phyloP scores from a whole-genome alignment of 92 coral and sea anemone genomes.

The Ricordea florida region DNA sequence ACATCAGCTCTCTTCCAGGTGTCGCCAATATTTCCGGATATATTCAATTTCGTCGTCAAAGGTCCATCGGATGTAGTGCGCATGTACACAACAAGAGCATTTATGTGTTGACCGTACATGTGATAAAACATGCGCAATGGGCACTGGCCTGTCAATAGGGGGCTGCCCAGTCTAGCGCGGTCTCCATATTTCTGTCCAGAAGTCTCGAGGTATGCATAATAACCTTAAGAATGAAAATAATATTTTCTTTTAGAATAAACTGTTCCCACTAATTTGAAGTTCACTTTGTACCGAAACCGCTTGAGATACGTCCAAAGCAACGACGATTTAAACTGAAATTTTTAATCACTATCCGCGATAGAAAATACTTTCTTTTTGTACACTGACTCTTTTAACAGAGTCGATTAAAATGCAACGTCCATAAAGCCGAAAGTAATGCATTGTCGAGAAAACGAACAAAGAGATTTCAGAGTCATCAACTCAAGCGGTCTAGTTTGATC shows the following conservation, averaged over 20 bases:
- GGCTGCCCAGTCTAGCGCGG: slow-evolving; percentile 89
- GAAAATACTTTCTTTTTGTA: too few relatives aligned
- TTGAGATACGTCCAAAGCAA: too few relatives aligned
- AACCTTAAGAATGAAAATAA: slow-evolving; percentile 48
- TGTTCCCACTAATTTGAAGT: too few relatives aligned
- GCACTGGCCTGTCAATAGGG: slow-evolving; percentile 80
- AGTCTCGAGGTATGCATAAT: slow-evolving; percentile 83
- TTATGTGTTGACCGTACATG: slow-evolving; percentile 86
- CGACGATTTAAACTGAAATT: too few relatives aligned
- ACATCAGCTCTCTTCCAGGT: slow-evolving; percentile 75
- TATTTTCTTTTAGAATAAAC: not conserved
- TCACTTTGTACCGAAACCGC: too few relatives aligned
- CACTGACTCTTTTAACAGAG: too few relatives aligned
- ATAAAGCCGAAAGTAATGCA: too few relatives aligned
- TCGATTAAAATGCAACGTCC: too few relatives aligned
- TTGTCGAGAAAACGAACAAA: too few relatives aligned
- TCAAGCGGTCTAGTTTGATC: too few relatives aligned
- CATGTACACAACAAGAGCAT: slow-evolving; percentile 79
- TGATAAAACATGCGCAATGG: slow-evolving; percentile 92
- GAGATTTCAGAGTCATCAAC: too few relatives aligned
- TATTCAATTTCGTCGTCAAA: slow-evolving; percentile 47
- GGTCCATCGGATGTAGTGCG: slow-evolving; percentile 74
- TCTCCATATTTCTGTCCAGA: slow-evolving; percentile 80
- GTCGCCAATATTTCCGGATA: slow-evolving; percentile 84
- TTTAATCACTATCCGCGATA: too few relatives aligned